Base-by-base conservation (phyloP, 1,140 invertebrate genomes). In the Zophobas atratus region DNA sequence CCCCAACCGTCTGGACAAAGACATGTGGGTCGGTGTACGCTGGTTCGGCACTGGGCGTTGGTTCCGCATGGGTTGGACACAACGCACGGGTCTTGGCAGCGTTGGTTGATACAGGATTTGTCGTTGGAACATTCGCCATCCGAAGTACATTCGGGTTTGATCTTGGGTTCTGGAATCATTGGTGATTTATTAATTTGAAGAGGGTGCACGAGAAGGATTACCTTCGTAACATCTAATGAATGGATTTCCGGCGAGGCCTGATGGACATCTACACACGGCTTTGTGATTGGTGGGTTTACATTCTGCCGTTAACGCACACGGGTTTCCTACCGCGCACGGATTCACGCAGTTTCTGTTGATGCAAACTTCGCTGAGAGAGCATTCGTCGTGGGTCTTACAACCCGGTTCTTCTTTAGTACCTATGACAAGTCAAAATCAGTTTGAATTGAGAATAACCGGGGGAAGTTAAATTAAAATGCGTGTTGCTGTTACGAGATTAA, bases 1-100 rank as follows among this genome's bases (percentile, higher is more conserved):
- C 93, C 94, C 87, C 93, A 95, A 51, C 94, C 94, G 55, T 92
- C 90, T 35, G 94, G 94, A 87, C 96, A 97, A 78, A 90, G 90
- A 84, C 96, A 97, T 5, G 91, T 91, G 1, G 95, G 93, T 81
- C 94, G 91, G 84, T 95, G 94, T 79, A 91, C 88, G 33, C 88
- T 87, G 0, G 93, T 92, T 8, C 91, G 87, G 82, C 96, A 97
- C 70, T 95, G 90, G 0, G 95, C 95, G 79, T 93, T 92, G 5
- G 89, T 86, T 43, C 95, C 95, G 84, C 96, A 97, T 0, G 94
- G 93, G 83, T 93, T 93, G 43, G 91, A 89, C 1, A 92, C 89
- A 8, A 88, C 83, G 83, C 96, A 98, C 1, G 95, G 94, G 85
- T 96, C 91, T 84, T 93, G 91, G 83, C 95, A 97, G 36, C 90